Percentiles rank a stretch among this genome's conserved stretches.
Evolutionary conservation across 1,140 invertebrate species (phyloP).

Genomic region (Megathymus violae): DNA sequence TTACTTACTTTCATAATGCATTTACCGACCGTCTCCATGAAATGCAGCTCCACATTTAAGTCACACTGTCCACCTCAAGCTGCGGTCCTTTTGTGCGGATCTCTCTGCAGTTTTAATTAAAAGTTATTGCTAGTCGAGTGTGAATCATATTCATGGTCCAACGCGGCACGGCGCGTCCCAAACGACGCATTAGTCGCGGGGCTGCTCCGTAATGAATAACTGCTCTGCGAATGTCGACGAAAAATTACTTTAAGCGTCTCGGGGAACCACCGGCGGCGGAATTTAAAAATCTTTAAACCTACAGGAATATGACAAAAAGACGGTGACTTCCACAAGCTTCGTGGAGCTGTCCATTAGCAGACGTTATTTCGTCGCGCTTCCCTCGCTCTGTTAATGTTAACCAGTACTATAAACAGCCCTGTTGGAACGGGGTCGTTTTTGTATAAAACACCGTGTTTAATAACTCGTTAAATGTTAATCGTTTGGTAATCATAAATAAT

Average conservation of each 20-base stretch:
- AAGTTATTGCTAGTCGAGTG: conserved; percentile 51
- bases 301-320: not conserved
- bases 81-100: conserved; percentile 32
- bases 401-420: no score
- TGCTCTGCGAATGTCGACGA: conserved; percentile 26
- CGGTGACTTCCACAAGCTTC: no score
- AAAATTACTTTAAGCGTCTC: conserved; percentile 30
- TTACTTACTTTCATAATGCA: not conserved
- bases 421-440: no score
- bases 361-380: no score
- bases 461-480: no score
- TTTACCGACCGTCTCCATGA: not conserved
- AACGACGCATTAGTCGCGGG: conserved; percentile 52
- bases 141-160: conserved; percentile 58
- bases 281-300: not conserved
- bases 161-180: conserved; percentile 51
- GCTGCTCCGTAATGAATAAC: conserved; percentile 39
- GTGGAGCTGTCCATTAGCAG: no score
- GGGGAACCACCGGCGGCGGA: not conserved
- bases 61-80: conserved; percentile 1
- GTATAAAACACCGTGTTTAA: no score
- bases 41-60: conserved; percentile 2
- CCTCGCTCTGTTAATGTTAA: no score
- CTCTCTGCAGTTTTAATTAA: conserved; percentile 54
- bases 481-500: no score